phyloP scores from a whole-genome alignment of 2,888 invertebrate genomes.

The Rapana venosa region DNA sequence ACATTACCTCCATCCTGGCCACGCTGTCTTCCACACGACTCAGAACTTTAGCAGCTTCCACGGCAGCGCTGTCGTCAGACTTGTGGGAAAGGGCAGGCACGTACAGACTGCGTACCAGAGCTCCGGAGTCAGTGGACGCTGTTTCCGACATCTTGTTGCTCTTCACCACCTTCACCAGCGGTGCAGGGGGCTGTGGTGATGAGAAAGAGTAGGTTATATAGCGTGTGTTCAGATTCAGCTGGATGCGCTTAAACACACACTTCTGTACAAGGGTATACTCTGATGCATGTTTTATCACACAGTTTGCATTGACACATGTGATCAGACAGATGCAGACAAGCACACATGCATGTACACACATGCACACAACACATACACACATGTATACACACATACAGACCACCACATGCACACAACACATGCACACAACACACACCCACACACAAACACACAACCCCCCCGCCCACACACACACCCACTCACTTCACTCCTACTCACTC shows the following conservation, averaged over 20 bases:
- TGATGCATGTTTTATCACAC: too few species aligned
- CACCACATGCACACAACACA: background rate
- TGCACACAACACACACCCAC: background rate
- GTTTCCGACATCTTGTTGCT: slow-evolving; percentile 71
- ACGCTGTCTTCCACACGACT: background rate
- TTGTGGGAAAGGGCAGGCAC: background rate
- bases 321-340: too few species aligned
- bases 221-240: too few species aligned
- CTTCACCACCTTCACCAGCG: slow-evolving; percentile 70
- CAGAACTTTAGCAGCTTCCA: background rate
- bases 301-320: too few species aligned
- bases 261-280: too few species aligned
- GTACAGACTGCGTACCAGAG: slow-evolving; percentile 19
- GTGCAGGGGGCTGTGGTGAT: slow-evolving; percentile 68
- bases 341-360: too few species aligned
- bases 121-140: slow-evolving; percentile 55
- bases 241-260: too few species aligned
- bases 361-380: too few species aligned
- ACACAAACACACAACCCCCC: background rate
- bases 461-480: background rate
- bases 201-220: too few species aligned
- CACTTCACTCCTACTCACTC: background rate
- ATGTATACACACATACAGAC: too few species aligned
- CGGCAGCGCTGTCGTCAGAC: background rate
- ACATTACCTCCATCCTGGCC: background rate